phyloP scores from a whole-genome alignment of 2,888 invertebrate species.

The Masnerella sp. region DNA sequence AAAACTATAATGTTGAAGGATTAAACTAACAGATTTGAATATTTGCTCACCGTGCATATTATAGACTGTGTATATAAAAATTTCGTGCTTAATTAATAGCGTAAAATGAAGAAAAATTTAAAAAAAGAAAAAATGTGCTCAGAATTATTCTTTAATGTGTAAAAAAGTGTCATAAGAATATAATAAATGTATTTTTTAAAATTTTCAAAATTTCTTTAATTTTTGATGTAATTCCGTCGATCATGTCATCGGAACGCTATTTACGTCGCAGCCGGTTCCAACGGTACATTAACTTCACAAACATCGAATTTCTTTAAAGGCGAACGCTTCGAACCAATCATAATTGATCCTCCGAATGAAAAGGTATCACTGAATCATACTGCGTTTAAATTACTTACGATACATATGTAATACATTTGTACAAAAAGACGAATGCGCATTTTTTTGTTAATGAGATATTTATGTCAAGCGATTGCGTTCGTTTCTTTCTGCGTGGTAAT shows the following conservation, averaged over 20 bases:
- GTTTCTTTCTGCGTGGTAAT: no score
- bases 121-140: no score
- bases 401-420: constrained; percentile 40
- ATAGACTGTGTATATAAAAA: no score
- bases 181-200: no score
- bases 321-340: constrained; percentile 40
- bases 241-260: constrained; percentile 40
- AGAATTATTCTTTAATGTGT: no score
- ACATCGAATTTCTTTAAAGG: constrained; percentile 49
- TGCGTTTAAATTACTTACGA: constrained; percentile 28
- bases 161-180: no score
- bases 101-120: no score
- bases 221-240: constrained; percentile 49
- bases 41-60: no score
- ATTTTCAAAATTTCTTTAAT: no score
- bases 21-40: no score
- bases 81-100: no score
- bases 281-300: constrained; percentile 43
- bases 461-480: constrained; percentile 8
- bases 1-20: no score
- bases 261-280: constrained; percentile 44
- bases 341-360: constrained; percentile 51
- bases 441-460: constrained; percentile 13
- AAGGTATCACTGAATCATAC: constrained; percentile 39
- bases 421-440: constrained; percentile 19